These are phyloP conservation scores for Montipora foliosa DNA, from an alignment of 64 coral and sea anemone genomes.

Conservation along the genomic window DNA sequence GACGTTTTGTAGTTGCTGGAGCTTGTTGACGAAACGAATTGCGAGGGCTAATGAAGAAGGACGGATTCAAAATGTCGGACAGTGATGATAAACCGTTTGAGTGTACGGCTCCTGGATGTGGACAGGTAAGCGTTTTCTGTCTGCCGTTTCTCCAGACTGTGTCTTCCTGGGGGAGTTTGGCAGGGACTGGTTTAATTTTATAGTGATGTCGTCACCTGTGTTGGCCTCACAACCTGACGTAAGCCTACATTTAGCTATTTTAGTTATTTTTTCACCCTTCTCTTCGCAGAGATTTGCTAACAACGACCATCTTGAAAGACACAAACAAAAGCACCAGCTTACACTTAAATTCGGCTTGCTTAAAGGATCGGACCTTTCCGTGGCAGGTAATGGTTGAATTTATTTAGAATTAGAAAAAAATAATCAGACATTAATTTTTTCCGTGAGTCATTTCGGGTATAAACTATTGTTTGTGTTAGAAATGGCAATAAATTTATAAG, in stretches of 20 bases:
- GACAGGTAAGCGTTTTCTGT: conserved; percentile 83
- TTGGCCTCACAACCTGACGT: conserved; percentile 81
- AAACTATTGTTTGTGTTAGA: no score
- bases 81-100: conserved; percentile 93
- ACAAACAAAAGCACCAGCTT: conserved; percentile 97
- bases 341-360: conserved; percentile 83
- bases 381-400: conserved; percentile 39
- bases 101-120: conserved; percentile 88
- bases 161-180: conserved; percentile 77
- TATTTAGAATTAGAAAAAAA: no score
- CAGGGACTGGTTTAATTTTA: conserved; percentile 90
- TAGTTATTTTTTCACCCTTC: conserved; percentile 36
- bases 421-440: no score
- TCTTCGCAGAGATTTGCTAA: conserved; percentile 91
- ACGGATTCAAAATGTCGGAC: conserved; percentile 88
- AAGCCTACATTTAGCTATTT: conserved; percentile 90
- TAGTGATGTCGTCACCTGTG: conserved; percentile 94
- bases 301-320: conserved; percentile 93
- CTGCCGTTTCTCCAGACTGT: conserved; percentile 63
- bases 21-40: conserved; percentile 4
- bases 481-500: no score
- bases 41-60: conserved; percentile 43
- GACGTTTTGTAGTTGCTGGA: conserved; percentile 5
- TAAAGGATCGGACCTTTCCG: conserved; percentile 71
- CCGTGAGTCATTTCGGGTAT: no score